phyloP scores from a whole-genome alignment of 2,113 vertebrate species.

The Bubo blakistoni region DNA sequence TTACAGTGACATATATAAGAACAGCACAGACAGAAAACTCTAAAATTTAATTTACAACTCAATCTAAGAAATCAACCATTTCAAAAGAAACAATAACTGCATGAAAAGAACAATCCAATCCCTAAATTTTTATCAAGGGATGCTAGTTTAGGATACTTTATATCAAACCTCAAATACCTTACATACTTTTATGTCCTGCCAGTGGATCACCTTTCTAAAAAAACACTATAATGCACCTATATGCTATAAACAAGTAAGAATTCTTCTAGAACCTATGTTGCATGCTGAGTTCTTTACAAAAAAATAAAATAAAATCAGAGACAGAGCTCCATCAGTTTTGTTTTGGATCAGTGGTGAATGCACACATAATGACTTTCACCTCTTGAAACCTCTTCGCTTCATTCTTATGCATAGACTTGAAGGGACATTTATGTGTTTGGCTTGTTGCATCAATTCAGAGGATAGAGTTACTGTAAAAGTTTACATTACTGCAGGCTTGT shows the following conservation, averaged over 20 bases:
- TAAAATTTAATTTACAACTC: not conserved
- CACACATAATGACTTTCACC: not conserved
- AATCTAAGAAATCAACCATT: not conserved
- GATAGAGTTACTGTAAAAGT: constrained; percentile 26
- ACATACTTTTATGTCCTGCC: not conserved
- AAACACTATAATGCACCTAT: not conserved
- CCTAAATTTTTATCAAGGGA: not conserved
- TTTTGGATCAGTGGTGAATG: not conserved
- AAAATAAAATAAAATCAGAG: not conserved
- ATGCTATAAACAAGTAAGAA: not conserved
- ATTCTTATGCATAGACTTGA: constrained; percentile 49
- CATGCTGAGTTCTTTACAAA: not conserved
- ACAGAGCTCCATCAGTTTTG: not conserved
- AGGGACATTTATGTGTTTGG: constrained; percentile 1
- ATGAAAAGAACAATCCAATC: not conserved
- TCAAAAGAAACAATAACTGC: not conserved
- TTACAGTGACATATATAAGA: not conserved
- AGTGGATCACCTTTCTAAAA: not conserved
- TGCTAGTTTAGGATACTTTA: not conserved
- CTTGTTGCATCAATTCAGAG: constrained; percentile 38
- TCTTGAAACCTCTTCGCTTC: constrained; percentile 3
- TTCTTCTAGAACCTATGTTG: not conserved
- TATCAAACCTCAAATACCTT: not conserved
- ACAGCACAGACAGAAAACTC: not conserved
- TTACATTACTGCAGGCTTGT: constrained; percentile 6